Conservation (phyloP, 1,140 invertebrate genomes). For the Ceratina calcarata region DNA sequence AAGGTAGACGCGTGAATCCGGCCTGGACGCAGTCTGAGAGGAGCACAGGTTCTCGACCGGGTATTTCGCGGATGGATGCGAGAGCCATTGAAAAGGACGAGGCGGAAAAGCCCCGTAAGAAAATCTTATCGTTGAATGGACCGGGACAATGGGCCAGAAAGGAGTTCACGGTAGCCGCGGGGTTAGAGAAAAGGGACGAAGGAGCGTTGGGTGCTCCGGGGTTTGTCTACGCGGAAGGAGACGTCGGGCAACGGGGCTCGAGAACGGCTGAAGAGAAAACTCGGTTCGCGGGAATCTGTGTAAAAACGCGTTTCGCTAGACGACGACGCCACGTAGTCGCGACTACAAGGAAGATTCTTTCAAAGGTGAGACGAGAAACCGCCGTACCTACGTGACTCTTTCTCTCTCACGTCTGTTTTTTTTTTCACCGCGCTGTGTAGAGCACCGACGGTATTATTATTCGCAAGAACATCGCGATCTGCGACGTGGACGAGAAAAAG, state of each 20-base stretch:
- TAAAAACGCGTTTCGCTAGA: constrained; percentile 32
- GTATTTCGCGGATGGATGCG: constrained; percentile 16
- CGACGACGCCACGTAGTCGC: constrained; percentile 42
- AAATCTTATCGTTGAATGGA: constrained; percentile 34
- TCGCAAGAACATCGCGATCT: constrained; percentile 37
- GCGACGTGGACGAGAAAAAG: constrained; percentile 1
- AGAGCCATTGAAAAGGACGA: constrained; percentile 3
- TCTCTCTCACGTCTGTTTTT: not conserved
- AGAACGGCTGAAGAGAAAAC: not conserved
- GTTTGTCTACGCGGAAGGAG: constrained; percentile 27
- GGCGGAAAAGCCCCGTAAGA: constrained; percentile 14
- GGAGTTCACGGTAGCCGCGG: not conserved
- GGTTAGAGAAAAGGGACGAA: not conserved
- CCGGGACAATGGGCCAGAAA: not conserved
- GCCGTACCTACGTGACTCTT: constrained; percentile 33
- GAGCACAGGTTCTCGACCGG: not conserved
- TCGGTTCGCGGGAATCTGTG: not conserved
- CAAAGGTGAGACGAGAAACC: constrained; percentile 36
- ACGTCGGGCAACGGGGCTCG: not conserved
- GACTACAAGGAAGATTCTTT: constrained; percentile 29
- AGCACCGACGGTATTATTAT: constrained; percentile 31
- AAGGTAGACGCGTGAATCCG: constrained; percentile 16
- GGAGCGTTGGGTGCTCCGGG: not conserved
- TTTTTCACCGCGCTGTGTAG: not conserved
- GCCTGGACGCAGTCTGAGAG: not conserved